Base-by-base conservation (phyloP, 1,140 invertebrate species). In the Cotesia chilonis region DNA sequence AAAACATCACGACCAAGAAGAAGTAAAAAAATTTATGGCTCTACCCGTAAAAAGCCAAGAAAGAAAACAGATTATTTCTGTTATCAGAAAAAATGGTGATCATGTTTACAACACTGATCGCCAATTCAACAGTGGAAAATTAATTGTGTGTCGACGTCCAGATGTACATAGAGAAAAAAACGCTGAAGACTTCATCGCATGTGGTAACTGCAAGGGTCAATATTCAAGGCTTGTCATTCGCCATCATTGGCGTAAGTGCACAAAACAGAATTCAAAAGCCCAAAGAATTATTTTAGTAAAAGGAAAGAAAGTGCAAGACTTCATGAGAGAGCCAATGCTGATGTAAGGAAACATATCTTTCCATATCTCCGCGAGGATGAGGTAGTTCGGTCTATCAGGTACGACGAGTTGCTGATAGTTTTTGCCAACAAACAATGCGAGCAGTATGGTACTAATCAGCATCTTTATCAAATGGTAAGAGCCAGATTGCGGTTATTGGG, bases 61-160 rank as follows among this genome's bases (percentile, higher is more conserved):
- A 55, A 52, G 77, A 55, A 52, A 67, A 63, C 10, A 41, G 9
- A 41, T 76, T 0, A 74, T 79, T 4, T 38, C 36, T 10, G 59
- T 20, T 28, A 64, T 79, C 0, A 66, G 73, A 28, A 74, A 72
- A 52, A 68, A 76, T 57, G 73, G 76, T 10, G 54, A 80, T 57
- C 73, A 72, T 67, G 0, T 72, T 0, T 70, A 73, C 52, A 79
- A 79, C 54, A 69, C 68, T 4, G 55, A 76, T 54, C 38, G 6
- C 14, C 64, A 59, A 47, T 67, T 60, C 12, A 77, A 79, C 63
- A 57, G 66, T 38, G 74, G 75, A 9, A 38, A 73, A 51, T 57
- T 79, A 35, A 68, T 77, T 47, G 77, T 77, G 4, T 61, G 72
- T 12, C 63, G 77, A 69, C 74, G 77, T 60, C 75, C 75, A n/a